phyloP scores from a whole-genome alignment of 35 echinoderm and acorn worm genomes.

The Diadema setosum region DNA sequence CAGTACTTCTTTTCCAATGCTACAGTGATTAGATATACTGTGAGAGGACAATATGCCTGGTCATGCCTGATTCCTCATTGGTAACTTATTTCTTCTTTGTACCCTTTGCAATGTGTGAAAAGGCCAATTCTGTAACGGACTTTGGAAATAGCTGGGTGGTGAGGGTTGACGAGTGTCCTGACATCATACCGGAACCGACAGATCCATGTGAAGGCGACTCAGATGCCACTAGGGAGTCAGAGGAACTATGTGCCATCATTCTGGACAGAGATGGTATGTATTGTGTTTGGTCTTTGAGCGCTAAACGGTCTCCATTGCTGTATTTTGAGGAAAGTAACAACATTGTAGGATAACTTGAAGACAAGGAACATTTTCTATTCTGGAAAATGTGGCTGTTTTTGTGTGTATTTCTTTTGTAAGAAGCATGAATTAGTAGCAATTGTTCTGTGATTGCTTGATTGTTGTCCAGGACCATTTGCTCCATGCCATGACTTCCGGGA shows the following conservation, averaged over 20 bases:
- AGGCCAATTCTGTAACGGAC: constrained; percentile 34
- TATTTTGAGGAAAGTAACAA: not conserved
- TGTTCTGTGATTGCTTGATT: not conserved
- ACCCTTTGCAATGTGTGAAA: too few relatives aligned
- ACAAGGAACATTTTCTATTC: too few relatives aligned
- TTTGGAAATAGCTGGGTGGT: constrained; percentile 68
- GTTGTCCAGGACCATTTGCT: constrained; percentile 42
- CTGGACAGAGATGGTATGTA: constrained; percentile 29
- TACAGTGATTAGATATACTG: too few relatives aligned
- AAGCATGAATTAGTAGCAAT: not conserved
- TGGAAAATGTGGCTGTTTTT: too few relatives aligned
- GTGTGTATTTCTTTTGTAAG: too few relatives aligned
- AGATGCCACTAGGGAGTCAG: not conserved
- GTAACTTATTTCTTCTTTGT: too few relatives aligned
- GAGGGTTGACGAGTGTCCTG: constrained; percentile 33
- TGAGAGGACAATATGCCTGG: too few relatives aligned
- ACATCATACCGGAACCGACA: not conserved
- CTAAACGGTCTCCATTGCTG: not conserved
- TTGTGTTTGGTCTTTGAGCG: not conserved
- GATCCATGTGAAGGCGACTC: constrained; percentile 44
- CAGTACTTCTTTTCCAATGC: too few relatives aligned
- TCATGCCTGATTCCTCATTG: too few relatives aligned
- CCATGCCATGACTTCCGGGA: constrained; percentile 62
- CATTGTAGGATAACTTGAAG: too few relatives aligned
- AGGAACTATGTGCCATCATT: constrained; percentile 44